phyloP scores from a whole-genome alignment of 2,797 vertebrate genomes.

The Coendou prehensilis region DNA sequence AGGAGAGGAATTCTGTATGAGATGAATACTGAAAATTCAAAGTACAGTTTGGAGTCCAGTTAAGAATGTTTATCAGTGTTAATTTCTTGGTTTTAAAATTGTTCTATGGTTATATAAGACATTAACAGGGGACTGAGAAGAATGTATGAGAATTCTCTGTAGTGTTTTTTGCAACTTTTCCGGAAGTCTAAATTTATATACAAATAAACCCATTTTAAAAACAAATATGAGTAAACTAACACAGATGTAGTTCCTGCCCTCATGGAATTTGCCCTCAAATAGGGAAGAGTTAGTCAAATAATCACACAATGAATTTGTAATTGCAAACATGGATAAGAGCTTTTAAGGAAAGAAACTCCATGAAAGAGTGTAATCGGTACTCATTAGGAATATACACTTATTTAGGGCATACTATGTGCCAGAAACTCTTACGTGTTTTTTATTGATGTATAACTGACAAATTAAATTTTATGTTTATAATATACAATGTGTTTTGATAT shows the following conservation, averaged over 20 bases:
- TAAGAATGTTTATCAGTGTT: background rate
- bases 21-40: background rate
- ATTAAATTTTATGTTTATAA: background rate
- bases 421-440: background rate
- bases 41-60: background rate
- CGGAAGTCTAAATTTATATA: conserved; percentile 9
- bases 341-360: background rate
- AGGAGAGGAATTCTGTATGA: background rate
- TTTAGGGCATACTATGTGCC: background rate
- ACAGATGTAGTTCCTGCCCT: background rate
- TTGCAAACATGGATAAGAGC: background rate
- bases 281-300: background rate
- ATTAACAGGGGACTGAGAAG: background rate
- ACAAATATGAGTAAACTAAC: background rate
- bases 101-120: background rate
- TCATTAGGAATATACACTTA: conserved; percentile 37
- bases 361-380: background rate
- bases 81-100: background rate
- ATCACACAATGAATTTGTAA: background rate
- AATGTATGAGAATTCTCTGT: background rate
- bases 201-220: background rate
- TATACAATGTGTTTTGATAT: background rate
- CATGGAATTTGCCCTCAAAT: background rate
- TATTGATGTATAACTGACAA: background rate
- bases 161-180: background rate